phyloP scores from a whole-genome alignment of 1,140 invertebrate genomes.

The Dryas iulia region DNA sequence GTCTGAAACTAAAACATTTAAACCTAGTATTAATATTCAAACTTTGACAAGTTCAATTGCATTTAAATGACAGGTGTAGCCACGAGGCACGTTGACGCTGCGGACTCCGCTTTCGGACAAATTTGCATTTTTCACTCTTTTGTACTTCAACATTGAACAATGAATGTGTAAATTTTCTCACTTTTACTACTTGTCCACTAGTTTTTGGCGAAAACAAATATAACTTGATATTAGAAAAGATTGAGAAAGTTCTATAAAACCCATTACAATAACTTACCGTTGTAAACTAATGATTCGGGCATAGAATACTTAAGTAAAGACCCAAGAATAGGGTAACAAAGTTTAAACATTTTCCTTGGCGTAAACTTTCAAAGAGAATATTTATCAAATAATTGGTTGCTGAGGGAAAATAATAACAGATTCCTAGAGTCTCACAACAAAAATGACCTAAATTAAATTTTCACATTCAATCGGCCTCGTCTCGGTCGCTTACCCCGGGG shows the following conservation, averaged over 20 bases:
- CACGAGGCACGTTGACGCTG: constrained; percentile 19
- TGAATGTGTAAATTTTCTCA: constrained; percentile 34
- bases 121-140: constrained; percentile 65
- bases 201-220: background rate
- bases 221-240: background rate
- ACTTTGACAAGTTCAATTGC: constrained; percentile 66
- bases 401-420: constrained; percentile 56
- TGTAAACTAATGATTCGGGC: background rate
- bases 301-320: constrained; percentile 16
- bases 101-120: constrained; percentile 9
- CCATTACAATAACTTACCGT: constrained; percentile 11
- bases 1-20: background rate
- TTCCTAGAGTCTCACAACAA: constrained; percentile 45
- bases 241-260: background rate
- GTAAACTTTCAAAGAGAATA: constrained; percentile 14
- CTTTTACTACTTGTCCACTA: background rate
- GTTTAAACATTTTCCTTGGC: constrained; percentile 12
- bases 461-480: constrained; percentile 65
- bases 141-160: constrained; percentile 36
- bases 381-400: constrained; percentile 22
- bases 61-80: constrained; percentile 56
- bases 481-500: constrained; percentile 60
- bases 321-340: constrained; percentile 9
- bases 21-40: constrained; percentile 59
- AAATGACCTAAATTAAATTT: constrained; percentile 75